phyloP scores from a whole-genome alignment of 2,888 invertebrate genomes.

The Nomada flava region DNA sequence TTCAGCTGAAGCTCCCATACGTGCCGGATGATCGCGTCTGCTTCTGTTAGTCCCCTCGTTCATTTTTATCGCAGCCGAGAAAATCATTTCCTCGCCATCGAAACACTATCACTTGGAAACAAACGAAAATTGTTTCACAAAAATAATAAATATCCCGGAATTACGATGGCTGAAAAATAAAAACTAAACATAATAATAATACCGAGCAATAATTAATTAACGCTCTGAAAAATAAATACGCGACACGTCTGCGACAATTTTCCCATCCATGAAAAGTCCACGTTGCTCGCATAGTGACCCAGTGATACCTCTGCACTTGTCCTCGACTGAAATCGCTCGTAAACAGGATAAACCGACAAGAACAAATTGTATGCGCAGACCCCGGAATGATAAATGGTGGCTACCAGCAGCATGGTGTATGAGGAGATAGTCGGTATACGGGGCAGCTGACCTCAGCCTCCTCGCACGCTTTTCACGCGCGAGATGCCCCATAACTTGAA shows the following conservation, averaged over 20 bases:
- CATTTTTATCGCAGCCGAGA: constrained; percentile 46
- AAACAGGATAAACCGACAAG: neutral
- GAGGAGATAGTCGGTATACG: constrained; percentile 84
- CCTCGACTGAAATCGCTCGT: neutral
- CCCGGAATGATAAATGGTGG: constrained; percentile 81
- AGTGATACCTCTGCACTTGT: neutral
- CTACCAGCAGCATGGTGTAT: constrained; percentile 84
- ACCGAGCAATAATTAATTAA: too few relatives aligned
- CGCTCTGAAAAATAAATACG: too few relatives aligned
- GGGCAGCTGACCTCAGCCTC: constrained; percentile 85
- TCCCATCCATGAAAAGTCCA: too few relatives aligned
- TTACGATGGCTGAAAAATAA: too few relatives aligned
- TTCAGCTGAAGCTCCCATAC: constrained; percentile 58
- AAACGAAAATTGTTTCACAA: too few relatives aligned
- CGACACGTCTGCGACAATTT: too few relatives aligned
- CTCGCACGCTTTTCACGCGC: constrained; percentile 82
- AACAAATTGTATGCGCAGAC: constrained; percentile 43
- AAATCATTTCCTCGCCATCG: constrained; percentile 1
- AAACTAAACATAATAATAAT: too few relatives aligned
- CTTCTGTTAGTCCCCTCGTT: constrained; percentile 10
- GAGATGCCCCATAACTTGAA: constrained; percentile 83
- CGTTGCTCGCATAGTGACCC: too few relatives aligned
- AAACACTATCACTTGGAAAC: too few relatives aligned
- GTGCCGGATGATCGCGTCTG: constrained; percentile 39
- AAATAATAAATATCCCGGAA: too few relatives aligned